Evolutionary conservation across 2,888 invertebrate genomes (phyloP).

Genomic region (Aelia acuminata): DNA sequence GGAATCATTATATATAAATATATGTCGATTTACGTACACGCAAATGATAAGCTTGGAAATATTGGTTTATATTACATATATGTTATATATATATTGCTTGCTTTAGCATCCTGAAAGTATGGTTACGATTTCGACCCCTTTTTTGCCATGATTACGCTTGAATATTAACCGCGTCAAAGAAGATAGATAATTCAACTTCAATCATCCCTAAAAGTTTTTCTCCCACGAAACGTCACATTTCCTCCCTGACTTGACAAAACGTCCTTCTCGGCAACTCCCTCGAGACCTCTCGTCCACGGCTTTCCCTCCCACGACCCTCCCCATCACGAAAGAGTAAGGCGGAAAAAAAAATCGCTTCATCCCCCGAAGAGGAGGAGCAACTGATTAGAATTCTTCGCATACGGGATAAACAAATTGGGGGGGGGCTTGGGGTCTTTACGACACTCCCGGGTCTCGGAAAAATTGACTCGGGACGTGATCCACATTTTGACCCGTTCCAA

Average conservation of each 20-base stretch:
- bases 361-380: conserved; percentile 57
- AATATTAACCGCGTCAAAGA: background rate
- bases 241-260: background rate
- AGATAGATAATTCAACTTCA: background rate
- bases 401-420: conserved; percentile 65
- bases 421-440: conserved; percentile 62
- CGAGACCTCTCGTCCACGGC: conserved; percentile 50
- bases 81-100: no score
- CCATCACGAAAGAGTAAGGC: background rate
- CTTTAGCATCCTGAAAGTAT: no score
- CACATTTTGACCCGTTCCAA: conserved; percentile 64
- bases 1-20: no score
- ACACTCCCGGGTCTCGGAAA: conserved; percentile 64
- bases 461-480: conserved; percentile 65
- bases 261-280: conserved; percentile 7
- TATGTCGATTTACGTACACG: no score
- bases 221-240: background rate
- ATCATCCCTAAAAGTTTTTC: background rate
- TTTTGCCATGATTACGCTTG: background rate
- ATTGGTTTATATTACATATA: no score
- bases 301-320: no score
- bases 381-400: conserved; percentile 65
- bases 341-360: conserved; percentile 54
- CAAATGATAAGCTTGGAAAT: no score
- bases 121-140: no score